Conservation (phyloP, 2,113 vertebrate species). For the Xiphophorus couchianus region DNA sequence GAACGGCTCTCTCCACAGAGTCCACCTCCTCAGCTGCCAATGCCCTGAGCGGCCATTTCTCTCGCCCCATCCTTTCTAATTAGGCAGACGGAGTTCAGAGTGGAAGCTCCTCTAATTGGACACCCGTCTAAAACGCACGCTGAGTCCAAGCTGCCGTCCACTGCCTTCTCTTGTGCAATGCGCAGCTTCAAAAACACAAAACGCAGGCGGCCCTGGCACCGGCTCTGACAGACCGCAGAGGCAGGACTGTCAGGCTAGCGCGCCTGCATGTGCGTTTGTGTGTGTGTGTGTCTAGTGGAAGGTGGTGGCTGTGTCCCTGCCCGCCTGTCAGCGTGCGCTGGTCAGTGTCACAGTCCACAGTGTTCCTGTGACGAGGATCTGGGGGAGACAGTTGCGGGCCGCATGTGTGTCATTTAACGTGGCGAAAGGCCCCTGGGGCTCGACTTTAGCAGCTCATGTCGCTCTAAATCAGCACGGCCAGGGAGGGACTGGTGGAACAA, state of each 20-base stretch:
- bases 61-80: conserved; percentile 67
- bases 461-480: conserved; percentile 53
- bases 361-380: conserved; percentile 72
- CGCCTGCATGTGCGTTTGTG: conserved; percentile 48
- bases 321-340: conserved; percentile 50
- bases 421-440: conserved; percentile 59
- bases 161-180: conserved; percentile 48
- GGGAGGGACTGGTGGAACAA: conserved; percentile 23
- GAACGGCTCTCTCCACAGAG: conserved; percentile 18
- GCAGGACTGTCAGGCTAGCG: conserved; percentile 57
- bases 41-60: conserved; percentile 37
- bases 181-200: conserved; percentile 59
- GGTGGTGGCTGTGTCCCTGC: conserved; percentile 56
- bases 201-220: conserved; percentile 58
- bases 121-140: conserved; percentile 65
- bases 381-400: conserved; percentile 60
- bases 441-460: conserved; percentile 63
- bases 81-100: conserved; percentile 66
- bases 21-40: conserved; percentile 36
- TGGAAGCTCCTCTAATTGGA: conserved; percentile 72
- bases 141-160: conserved; percentile 68
- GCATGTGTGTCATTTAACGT: conserved; percentile 64
- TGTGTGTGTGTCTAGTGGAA: conserved; percentile 37
- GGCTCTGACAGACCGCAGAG: conserved; percentile 61
- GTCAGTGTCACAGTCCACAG: conserved; percentile 66